These are phyloP conservation scores for Sphaeramia orbicularis DNA, from an alignment of 2,797 vertebrate genomes.

Conservation along the genomic window DNA sequence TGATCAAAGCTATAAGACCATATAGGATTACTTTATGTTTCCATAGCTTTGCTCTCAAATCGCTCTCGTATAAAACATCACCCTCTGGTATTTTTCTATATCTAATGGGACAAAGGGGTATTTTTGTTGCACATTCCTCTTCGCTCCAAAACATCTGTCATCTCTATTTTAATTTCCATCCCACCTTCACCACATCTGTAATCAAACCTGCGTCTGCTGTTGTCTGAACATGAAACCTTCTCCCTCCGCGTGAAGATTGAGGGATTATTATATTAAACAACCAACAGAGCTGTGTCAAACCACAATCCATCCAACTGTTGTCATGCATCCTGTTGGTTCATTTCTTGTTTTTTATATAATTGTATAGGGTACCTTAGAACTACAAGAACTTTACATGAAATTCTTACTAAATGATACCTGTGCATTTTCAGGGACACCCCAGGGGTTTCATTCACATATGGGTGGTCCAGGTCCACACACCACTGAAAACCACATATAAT, in stretches of 20 bases:
- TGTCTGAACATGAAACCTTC: conserved; percentile 67
- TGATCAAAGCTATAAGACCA: not conserved
- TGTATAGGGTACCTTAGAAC: conserved; percentile 14
- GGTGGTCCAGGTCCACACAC: conserved; percentile 61
- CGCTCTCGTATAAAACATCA: conserved; percentile 10
- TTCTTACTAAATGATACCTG: conserved; percentile 52
- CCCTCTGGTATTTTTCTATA: conserved; percentile 10
- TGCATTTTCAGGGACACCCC: conserved; percentile 28
- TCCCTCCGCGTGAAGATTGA: conserved; percentile 1
- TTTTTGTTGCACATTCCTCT: conserved; percentile 46
- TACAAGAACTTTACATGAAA: conserved; percentile 28
- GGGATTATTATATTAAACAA: conserved; percentile 41
- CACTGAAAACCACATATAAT: conserved; percentile 19
- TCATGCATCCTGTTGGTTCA: conserved; percentile 20
- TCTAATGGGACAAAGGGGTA: conserved; percentile 36
- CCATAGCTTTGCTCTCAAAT: not conserved
- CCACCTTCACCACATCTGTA: conserved; percentile 61
- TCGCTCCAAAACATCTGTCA: conserved; percentile 44
- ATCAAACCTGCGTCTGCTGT: conserved; percentile 55
- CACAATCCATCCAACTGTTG: conserved; percentile 50
- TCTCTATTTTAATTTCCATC: conserved; percentile 61
- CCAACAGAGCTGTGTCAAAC: conserved; percentile 10
- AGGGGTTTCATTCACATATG: conserved; percentile 40
- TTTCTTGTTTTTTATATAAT: conserved; percentile 5
- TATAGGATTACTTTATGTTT: conserved; percentile 13